Base-by-base conservation (phyloP, 92 coral and sea anemone genomes). In the Micromussa lordhowensis region DNA sequence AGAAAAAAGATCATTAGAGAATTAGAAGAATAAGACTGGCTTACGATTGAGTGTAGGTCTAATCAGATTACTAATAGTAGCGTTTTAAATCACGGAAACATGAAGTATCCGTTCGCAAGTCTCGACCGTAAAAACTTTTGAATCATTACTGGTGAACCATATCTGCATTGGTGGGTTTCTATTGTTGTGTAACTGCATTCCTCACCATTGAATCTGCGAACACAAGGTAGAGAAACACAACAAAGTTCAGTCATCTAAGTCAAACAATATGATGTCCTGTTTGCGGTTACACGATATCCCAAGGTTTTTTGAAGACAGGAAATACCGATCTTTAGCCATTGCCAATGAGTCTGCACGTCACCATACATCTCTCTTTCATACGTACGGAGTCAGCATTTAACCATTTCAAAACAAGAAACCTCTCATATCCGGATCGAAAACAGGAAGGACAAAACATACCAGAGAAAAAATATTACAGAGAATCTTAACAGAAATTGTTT, bases 401-500 rank as follows among this genome's bases (percentile, higher is more conserved):
- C 3, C 22, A 12, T 66, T 66, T 66, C 71, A 26, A 66, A 66
- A 66, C 71, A 71, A 71, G 44, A 13, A 73, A 34, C 26, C 49
- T 44, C 51, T 44, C 88, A 75, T 54, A 84, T 36, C 81, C 74
- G 73, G 26, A 72, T 72, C 26, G 48, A 35, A 34, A 74, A 66
- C 80, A 26, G 69, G 80, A 55, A 38, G n/a, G 9, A 16, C 40
- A 76, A 21, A 76, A 44, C 24, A 76, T 14, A 28, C 55, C 64
- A 77, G 61, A 28, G 16, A 82, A 53, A 8, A 61, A 51, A 82
- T 69, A 30, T 48, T 31, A 70, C 30, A n/a, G 68, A 61, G 75
- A 82, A 82, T 71, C n/a, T 48, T 49, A 82, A 82, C 78, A 82
- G 53, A 68, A 24, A 82, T 82, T 82, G 86, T 82, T 82, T 69